phyloP scores from a whole-genome alignment of 1,140 invertebrate genomes.

The Lasaia peninsularis region DNA sequence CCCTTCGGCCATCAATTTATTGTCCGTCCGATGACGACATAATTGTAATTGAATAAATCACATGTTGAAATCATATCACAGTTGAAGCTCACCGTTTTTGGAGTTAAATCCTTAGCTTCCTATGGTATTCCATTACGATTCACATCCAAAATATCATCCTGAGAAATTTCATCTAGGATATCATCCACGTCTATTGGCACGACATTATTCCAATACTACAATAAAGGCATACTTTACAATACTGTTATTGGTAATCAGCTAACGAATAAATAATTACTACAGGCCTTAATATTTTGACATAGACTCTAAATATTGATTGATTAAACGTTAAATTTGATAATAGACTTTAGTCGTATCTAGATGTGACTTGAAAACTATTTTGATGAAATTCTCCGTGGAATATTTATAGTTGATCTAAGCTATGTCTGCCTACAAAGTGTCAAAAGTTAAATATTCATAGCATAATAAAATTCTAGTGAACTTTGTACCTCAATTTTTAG shows the following conservation, averaged over 20 bases:
- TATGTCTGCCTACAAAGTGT: conserved; percentile 1
- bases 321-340: conserved; percentile 4
- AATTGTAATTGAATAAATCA: conserved; percentile 46
- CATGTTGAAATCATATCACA: conserved; percentile 55
- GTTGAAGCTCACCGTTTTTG: conserved; percentile 26
- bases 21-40: conserved; percentile 33
- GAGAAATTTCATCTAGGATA: neutral
- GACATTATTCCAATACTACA: neutral
- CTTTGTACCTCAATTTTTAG: neutral
- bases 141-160: neutral
- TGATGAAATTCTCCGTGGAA: no score
- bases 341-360: neutral
- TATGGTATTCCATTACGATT: neutral
- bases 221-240: conserved; percentile 12
- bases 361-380: neutral
- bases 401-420: neutral
- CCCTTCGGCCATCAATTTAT: conserved; percentile 18
- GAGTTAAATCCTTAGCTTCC: conserved; percentile 3
- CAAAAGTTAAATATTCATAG: conserved; percentile 16
- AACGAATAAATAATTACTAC: conserved; percentile 12
- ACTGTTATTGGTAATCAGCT: conserved; percentile 22
- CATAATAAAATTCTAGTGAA: conserved; percentile 6
- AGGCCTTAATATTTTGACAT: conserved; percentile 7
- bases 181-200: conserved; percentile 30
- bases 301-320: neutral